Evolutionary conservation across 1,140 invertebrate species (phyloP), one percentile per base, ranked within the genome.

Genomic region (Bombus cullumanus): DNA sequence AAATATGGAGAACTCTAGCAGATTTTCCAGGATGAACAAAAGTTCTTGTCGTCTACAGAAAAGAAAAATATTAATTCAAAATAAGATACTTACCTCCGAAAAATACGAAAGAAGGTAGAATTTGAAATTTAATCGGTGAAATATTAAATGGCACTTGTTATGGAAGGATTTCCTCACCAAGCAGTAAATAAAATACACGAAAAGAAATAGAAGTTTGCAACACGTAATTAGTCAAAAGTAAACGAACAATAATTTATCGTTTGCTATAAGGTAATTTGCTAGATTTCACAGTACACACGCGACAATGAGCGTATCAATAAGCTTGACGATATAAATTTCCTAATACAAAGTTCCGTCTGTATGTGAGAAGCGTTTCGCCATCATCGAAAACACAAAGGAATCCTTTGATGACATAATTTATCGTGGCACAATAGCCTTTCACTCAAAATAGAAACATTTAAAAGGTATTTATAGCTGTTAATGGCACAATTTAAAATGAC

Each of bases 391-490:
- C 53, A 18, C 39, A 12, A 25, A 57, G 25, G 37, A 28, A 62
- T 47, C 53, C 39, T 74, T 81, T 62, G 39, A 74, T 22, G 69
- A 74, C n/a, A 59, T 43, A 57, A 82, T 82, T 74, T 43, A 62
- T 43, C 31, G 25, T 25, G 22, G 43, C 31, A 37, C 80, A 47
- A 64, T 74, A 64, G n/a, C 6, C 71, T 10, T 37, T n/a, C 41
- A 25, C 6, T 43, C 37, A 62, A 81, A 64, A 39, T 28, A 59
- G n/a, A 64, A 64, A 62, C 66, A 39, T 28, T 69, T 25, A 18
- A 22, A 12, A 41, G 22, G 31, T 82, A 82, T 82, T 82, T 82
- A 82, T 82, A 75, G 28, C 39, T 18, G n/a, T 39, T 74, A 82
- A 74, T 82, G 47, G 39, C 41, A 28, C 25, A 15, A 71, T 64